Evolutionary conservation across 2,797 vertebrate genomes (phyloP), one percentile per base, ranked within the genome.

Genomic region (Falco cherrug): DNA sequence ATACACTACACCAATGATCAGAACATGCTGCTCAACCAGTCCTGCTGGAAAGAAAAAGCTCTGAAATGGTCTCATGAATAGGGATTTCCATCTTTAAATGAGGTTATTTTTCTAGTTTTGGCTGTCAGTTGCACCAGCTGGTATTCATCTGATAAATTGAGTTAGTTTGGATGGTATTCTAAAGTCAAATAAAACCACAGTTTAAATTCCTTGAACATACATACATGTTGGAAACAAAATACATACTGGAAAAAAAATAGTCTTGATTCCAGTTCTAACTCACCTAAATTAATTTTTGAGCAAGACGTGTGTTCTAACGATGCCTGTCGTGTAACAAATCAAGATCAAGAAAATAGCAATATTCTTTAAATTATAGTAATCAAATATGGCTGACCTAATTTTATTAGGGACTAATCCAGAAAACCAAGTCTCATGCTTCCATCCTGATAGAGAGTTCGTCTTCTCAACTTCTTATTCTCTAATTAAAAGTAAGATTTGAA

Each of bases 91-190:
- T 92, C 91, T 75, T 91, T 47, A 79, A 67, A 79, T 21, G 57
- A 94, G 68, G 81, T 91, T 89, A 73, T 87, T 96, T 92, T 47
- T 75, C 96, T 68, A 74, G 82, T 68, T 94, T 96, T 89, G 92
- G 89, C 96, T 96, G 94, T 81, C 89, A 84, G 85, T 59, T 57
- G 76, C 63, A 82, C 88, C 95, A 96, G 94, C 95, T 94, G 96
- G 91, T 85, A 89, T 71, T 93, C 91, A 93, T 94, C 79, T 86
- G 91, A 95, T 92, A 77, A 96, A 94, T 0, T 37, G 64, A 70
- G 68, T 37, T 60, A 85, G 91, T 57, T 87, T 95, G 76, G 71
- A 93, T 69, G 82, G 45, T 39, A 71, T 85, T 89, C 94, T 65
- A 77, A 81, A 93, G 71, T 77, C 45, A 75, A 89, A 84, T 61